Conservation (phyloP, 1,140 invertebrate species). For the Drosophila pseudoananassae region DNA sequence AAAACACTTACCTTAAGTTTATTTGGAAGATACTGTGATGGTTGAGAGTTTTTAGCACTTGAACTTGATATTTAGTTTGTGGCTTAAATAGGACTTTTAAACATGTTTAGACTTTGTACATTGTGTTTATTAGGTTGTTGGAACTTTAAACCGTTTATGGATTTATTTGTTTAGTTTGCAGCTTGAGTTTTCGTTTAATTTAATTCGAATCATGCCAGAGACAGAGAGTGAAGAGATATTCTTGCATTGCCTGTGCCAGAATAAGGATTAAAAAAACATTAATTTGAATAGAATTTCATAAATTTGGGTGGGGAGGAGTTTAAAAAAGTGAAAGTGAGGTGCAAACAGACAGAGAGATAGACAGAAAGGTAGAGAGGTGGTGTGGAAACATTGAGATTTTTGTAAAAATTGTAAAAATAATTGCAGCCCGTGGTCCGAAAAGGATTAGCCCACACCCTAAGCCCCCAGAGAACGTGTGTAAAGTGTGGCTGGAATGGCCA, state of each 20-base stretch:
- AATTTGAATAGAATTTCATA: slow-evolving; percentile 24
- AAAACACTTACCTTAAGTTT: slow-evolving; percentile 27
- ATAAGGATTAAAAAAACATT: slow-evolving; percentile 31
- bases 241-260: slow-evolving; percentile 44
- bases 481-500: slow-evolving; percentile 31
- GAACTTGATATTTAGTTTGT: slow-evolving; percentile 4
- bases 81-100: slow-evolving; percentile 26
- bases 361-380: neutral
- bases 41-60: slow-evolving; percentile 25
- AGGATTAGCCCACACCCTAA: slow-evolving; percentile 34
- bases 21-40: slow-evolving; percentile 23
- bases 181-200: slow-evolving; percentile 18
- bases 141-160: slow-evolving; percentile 42
- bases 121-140: slow-evolving; percentile 32
- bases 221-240: slow-evolving; percentile 29
- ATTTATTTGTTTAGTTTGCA: slow-evolving; percentile 15
- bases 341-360: slow-evolving; percentile 40
- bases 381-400: slow-evolving; percentile 43
- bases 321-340: slow-evolving; percentile 47
- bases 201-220: slow-evolving; percentile 44
- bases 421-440: neutral
- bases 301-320: slow-evolving; percentile 26
- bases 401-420: slow-evolving; percentile 25
- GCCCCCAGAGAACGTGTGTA: slow-evolving; percentile 13
- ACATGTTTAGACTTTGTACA: slow-evolving; percentile 45